Evolutionary conservation across 2,888 invertebrate species (phyloP), one percentile per base, ranked within the genome.

Genomic region (Trimorus sp.): DNA sequence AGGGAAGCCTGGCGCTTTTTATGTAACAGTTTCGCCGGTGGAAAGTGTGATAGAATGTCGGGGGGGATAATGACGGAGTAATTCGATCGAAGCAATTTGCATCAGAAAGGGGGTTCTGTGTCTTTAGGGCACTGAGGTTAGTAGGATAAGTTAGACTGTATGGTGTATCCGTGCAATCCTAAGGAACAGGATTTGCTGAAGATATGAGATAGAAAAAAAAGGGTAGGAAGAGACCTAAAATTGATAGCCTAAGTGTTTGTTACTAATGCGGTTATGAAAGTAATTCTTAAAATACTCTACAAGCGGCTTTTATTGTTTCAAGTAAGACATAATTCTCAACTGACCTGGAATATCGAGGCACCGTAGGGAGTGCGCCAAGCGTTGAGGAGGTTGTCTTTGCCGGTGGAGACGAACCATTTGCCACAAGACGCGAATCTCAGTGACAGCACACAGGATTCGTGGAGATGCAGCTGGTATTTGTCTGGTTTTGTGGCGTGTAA

Each of bases 331-430:
- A 7, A 9, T 40, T 40, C 40, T 40, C 40, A 11, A 40, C 40
- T n/a, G n/a, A 48, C 48, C 48, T 48, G 48, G 48, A 48, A 48
- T 48, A 48, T 48, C 14, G 97, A 97, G 83, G 98, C 97, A 70
- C 98, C 98, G 89, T 98, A 98, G 0, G 98, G 98, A 87, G 98
- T 97, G 91, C 98, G 94, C 98, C 98, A 98, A 48, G 97, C 97
- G 92, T 98, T 98, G 85, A 98, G 94, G 88, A 97, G 93, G 93
- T 98, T 98, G 92, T 98, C 98, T 92, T 98, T 98, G 83, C 98
- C 98, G 8, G 98, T 98, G 84, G 97, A 97, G 83, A 98, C 97
- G 93, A 98, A 98, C 98, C 98, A 98, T 92, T 98, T 98, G 86
- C 98, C 98, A 92, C 97, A 97, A 56, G 96, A 96, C 37, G 98